A percentile compares a stretch with the other conserved stretches of the same genome.
These are phyloP conservation scores for Trachymyrmex cornetzi DNA, from an alignment of 1,140 invertebrate genomes.

Conservation along the genomic window DNA sequence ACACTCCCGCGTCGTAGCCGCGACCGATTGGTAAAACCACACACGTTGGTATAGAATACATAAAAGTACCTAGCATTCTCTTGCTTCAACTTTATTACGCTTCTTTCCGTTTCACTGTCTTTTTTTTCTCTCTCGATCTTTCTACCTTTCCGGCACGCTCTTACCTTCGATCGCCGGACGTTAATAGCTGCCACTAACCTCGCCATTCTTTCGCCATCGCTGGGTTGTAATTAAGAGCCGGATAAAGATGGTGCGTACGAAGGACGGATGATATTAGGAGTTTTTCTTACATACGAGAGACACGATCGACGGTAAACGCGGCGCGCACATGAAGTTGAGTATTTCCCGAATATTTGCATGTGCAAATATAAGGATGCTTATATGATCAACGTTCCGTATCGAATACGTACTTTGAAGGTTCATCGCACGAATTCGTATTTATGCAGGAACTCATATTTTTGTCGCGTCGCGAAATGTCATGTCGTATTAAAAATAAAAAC, in stretches of 20 bases:
- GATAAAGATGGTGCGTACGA: constrained; percentile 64
- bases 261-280: constrained; percentile 16
- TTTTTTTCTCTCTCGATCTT: constrained; percentile 7
- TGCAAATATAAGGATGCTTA: not conserved
- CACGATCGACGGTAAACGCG: constrained; percentile 8
- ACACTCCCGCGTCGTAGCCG: constrained; percentile 55
- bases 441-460: constrained; percentile 26
- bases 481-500: constrained; percentile 49
- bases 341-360: not conserved
- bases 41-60: constrained; percentile 72
- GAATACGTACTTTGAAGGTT: constrained; percentile 4
- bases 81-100: constrained; percentile 38
- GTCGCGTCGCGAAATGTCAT: constrained; percentile 11
- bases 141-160: constrained; percentile 44
- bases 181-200: constrained; percentile 74
- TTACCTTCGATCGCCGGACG: constrained; percentile 74
- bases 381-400: not conserved
- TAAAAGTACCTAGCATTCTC: constrained; percentile 71
- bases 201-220: constrained; percentile 54
- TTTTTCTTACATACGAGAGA: not conserved
- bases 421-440: constrained; percentile 6
- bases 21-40: constrained; percentile 71
- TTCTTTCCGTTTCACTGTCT: not conserved
- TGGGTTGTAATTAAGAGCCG: constrained; percentile 77
- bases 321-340: not conserved